phyloP scores from a whole-genome alignment of 2,113 vertebrate species.

The Miniopterus natalensis region DNA sequence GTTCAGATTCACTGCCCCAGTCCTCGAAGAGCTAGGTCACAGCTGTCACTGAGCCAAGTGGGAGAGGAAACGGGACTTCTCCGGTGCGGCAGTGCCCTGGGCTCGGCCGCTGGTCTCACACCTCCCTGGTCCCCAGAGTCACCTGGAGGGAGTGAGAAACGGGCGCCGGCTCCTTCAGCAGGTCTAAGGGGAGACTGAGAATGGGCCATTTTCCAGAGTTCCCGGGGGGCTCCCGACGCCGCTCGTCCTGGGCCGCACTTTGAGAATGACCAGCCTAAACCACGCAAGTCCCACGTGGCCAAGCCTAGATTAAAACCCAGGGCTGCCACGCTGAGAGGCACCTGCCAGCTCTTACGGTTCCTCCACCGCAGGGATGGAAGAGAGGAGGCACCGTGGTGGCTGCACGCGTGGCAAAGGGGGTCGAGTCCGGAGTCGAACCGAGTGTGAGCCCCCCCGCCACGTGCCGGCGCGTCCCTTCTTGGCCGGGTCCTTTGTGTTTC shows the following conservation, averaged over 20 bases:
- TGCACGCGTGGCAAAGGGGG: background rate
- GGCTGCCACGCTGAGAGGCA: rapidly evolving
- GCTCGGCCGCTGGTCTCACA: too few relatives aligned
- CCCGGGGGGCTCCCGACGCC: background rate
- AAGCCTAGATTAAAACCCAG: background rate
- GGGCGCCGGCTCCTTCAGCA: rapidly evolving
- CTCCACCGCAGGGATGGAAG: background rate
- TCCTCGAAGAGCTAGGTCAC: rapidly evolving
- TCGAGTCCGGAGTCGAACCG: too few relatives aligned
- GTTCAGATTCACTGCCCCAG: background rate
- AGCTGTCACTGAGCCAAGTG: background rate
- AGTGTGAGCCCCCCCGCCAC: rapidly evolving
- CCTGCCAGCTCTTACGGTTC: background rate
- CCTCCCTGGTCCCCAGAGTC: rapidly evolving
- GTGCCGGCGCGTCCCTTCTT: rapidly evolving
- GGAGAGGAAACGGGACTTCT: background rate
- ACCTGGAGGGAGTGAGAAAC: background rate
- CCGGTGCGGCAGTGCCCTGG: rapidly evolving
- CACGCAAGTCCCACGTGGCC: background rate
- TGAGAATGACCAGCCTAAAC: background rate
- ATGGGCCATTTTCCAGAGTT: background rate
- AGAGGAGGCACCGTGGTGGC: rapidly evolving
- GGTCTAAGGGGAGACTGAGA: background rate
- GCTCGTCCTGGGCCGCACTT: background rate
- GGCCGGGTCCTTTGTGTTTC: background rate